These are phyloP conservation scores for Tachyglossus aculeatus DNA, from an alignment of 2,797 vertebrate genomes.

Conservation along the genomic window DNA sequence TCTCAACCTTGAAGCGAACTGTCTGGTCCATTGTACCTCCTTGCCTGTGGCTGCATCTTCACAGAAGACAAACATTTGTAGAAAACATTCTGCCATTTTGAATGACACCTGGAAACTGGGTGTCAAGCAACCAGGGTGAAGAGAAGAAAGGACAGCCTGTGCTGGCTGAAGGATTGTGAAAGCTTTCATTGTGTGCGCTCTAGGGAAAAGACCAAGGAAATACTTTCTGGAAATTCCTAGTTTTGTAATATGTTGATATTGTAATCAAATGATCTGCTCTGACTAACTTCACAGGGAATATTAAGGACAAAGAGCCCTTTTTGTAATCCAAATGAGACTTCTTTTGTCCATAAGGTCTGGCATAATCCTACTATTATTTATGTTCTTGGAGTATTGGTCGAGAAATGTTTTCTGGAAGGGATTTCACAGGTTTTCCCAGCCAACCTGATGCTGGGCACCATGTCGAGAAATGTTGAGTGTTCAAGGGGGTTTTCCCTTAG, in stretches of 20 bases:
- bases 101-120: no score
- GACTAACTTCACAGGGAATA: slow-evolving; percentile 36
- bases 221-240: slow-evolving; percentile 8
- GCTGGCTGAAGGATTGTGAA: not conserved
- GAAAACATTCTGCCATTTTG: no score
- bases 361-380: slow-evolving; percentile 39
- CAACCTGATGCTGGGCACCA: no score
- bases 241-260: slow-evolving; percentile 31
- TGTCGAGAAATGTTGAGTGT: no score
- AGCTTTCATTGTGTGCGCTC: rapidly evolving
- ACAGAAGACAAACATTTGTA: no score
- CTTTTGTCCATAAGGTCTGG: slow-evolving; percentile 28
- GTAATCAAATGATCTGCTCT: slow-evolving; percentile 8
- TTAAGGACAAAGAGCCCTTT: slow-evolving; percentile 11
- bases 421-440: no score
- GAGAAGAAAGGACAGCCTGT: no score
- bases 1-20: no score
- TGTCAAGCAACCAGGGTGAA: no score
- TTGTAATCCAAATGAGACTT: slow-evolving; percentile 2
- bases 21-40: no score
- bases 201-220: not conserved
- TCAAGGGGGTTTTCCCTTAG: no score
- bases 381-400: slow-evolving; percentile 34
- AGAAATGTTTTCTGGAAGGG: slow-evolving; percentile 42
- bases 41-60: no score